A percentile compares a stretch with the other conserved stretches of the same genome.
These are phyloP conservation scores for Aurelia sp. DNA, from an alignment of 30 jellyfish, hydroid and myxozoan genomes.

Conservation along the genomic window DNA sequence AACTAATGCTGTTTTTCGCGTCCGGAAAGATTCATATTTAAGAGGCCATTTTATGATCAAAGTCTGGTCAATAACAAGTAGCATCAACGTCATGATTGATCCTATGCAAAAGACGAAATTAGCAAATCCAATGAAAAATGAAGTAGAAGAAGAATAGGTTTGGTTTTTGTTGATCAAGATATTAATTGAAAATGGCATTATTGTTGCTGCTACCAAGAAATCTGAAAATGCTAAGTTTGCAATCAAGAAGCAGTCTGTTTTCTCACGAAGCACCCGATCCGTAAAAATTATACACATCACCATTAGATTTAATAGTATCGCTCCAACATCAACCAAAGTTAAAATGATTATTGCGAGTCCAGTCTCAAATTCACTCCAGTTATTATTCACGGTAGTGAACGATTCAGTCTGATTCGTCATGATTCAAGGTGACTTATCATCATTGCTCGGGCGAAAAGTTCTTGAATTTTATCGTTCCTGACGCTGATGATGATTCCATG, in stretches of 20 bases:
- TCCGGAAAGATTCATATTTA: constrained; percentile 28
- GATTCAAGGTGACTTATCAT: too few relatives aligned
- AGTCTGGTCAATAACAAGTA: constrained; percentile 56
- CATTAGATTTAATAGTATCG: constrained; percentile 24
- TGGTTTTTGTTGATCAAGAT: constrained; percentile 5
- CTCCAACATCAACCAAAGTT: constrained; percentile 15
- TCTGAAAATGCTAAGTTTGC: constrained; percentile 71
- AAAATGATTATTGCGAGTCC: constrained; percentile 12
- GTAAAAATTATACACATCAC: constrained; percentile 10
- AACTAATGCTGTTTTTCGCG: constrained; percentile 15
- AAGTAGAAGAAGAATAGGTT: neutral
- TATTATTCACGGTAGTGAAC: neutral
- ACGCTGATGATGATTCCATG: too few relatives aligned
- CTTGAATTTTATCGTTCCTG: too few relatives aligned
- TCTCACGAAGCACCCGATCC: constrained; percentile 54
- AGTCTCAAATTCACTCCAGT: constrained; percentile 45
- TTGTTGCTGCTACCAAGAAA: constrained; percentile 28
- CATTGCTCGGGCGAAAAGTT: too few relatives aligned
- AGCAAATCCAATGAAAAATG: constrained; percentile 52
- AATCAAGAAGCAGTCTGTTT: constrained; percentile 56
- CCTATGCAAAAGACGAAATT: constrained; percentile 72
- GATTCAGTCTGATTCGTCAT: constrained; percentile 4
- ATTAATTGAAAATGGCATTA: constrained; percentile 59
- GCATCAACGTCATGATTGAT: constrained; percentile 68
- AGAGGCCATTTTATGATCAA: constrained; percentile 53